These are phyloP conservation scores for Coenobita brevimanus DNA, from an alignment of 1,140 invertebrate genomes.

Conservation along the genomic window DNA sequence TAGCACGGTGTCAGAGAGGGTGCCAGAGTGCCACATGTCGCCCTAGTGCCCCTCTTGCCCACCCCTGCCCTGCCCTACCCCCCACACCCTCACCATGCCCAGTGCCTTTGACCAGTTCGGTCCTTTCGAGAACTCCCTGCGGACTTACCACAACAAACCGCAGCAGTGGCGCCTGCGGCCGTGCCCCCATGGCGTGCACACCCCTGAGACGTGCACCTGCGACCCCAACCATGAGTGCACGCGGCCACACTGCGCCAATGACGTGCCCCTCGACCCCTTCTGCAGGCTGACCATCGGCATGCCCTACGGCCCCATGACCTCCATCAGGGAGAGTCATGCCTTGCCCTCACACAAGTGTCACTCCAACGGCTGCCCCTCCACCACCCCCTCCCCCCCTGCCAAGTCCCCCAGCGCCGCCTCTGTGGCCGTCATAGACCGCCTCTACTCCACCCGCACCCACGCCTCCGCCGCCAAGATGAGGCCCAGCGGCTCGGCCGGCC, in stretches of 20 bases:
- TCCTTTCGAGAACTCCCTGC: constrained; percentile 77
- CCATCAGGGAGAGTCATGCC: constrained; percentile 21
- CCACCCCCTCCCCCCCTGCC: constrained; percentile 39
- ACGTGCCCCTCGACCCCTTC: constrained; percentile 66
- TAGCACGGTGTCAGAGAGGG: not conserved
- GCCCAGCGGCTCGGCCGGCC: not conserved
- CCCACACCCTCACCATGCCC: constrained; percentile 76
- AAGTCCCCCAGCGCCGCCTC: constrained; percentile 58
- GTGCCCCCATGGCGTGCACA: constrained; percentile 66
- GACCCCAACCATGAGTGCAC: constrained; percentile 64
- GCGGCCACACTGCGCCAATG: constrained; percentile 67
- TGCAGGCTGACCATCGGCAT: constrained; percentile 62
- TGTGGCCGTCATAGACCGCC: constrained; percentile 71
- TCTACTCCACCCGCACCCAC: constrained; percentile 77
- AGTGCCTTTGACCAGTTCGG: constrained; percentile 76
- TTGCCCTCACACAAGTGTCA: constrained; percentile 50
- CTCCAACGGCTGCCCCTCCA: constrained; percentile 48
- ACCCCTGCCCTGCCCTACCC: constrained; percentile 46
- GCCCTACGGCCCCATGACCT: constrained; percentile 62
- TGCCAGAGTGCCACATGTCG: constrained; percentile 16
- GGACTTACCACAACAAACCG: constrained; percentile 70
- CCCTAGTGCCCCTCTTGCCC: too few species aligned
- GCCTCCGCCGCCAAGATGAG: constrained; percentile 76
- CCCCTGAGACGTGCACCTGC: constrained; percentile 57
- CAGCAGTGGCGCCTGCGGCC: constrained; percentile 46